Evolutionary conservation across 2,888 invertebrate species (phyloP), one percentile per base, ranked within the genome.

Genomic region (Theristus sp.): DNA sequence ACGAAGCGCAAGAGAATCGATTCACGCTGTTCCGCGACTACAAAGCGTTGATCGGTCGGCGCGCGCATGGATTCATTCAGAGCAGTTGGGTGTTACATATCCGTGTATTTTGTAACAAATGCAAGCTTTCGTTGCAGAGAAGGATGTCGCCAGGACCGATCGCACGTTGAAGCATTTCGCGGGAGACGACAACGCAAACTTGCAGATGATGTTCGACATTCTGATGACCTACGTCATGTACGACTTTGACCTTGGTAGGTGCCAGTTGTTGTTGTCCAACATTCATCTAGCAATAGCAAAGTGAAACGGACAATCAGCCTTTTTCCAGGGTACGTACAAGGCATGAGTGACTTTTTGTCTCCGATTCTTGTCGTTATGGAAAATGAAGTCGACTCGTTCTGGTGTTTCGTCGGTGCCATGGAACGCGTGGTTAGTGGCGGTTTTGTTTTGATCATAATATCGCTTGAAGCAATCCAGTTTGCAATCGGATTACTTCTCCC

Each of bases 361-460:
- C 96, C 96, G 0, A 83, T 98, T 68, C 78, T 96, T 60, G 82
- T 85, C 71, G 80, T 94, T 56, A 81, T 93, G 80, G 84, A 85
- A 65, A 85, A 89, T 72, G 98, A 98, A 76, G 88, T 89, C 1
- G 93, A 96, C 74, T 85, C 90, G 0, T 98, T 98, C 78, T 98
- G 98, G 98, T 91, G 93, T 76, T 98, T 98, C 74, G 91, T 88
- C 47, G 93, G 93, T 13, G 89, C 94, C 69, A 96, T 98, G 91
- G 84, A 94, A 62, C 84, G 84, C 80, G 85, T 96, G 75, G 89
- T 89, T 75, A 81, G 84, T 69, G 30, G 10, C 38, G 10, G n/a
- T n/a, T n/a, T n/a, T n/a, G n/a, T n/a, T n/a, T n/a, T n/a, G n/a
- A n/a, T n/a, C n/a, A n/a, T n/a, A n/a, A n/a, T n/a, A n/a, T n/a